Evolutionary conservation across 2,888 invertebrate genomes (phyloP).

Genomic region (Leptogaster cylindrica): DNA sequence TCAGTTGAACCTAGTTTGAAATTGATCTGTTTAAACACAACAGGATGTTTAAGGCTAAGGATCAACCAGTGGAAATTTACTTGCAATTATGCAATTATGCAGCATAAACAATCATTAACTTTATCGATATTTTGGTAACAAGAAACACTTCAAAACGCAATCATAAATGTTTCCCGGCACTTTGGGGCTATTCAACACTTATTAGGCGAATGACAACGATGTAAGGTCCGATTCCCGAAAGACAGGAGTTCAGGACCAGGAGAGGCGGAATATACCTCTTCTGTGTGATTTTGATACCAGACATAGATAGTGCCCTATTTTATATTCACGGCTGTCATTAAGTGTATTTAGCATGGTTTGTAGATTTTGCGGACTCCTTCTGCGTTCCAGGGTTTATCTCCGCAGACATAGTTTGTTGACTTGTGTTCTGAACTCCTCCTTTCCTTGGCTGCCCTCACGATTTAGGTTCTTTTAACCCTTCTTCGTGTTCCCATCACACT

Average conservation of each 20-base stretch:
- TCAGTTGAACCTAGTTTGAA: too few species aligned
- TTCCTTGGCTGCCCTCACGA: conserved; percentile 10
- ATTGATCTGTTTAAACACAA: too few species aligned
- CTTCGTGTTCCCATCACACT: not conserved
- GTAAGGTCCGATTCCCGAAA: too few species aligned
- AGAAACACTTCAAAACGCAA: too few species aligned
- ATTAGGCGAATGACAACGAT: too few species aligned
- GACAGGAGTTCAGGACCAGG: conserved; percentile 5
- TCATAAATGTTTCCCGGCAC: too few species aligned
- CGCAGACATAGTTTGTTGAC: conserved; percentile 5
- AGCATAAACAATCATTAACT: too few species aligned
- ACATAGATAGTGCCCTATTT: conserved; percentile 45
- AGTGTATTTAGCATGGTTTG: conserved; percentile 44
- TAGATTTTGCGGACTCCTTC: conserved; percentile 24
- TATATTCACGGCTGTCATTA: conserved; percentile 47
- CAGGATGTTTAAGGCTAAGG: too few species aligned
- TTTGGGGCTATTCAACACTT: too few species aligned
- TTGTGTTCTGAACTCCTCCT: conserved; percentile 1
- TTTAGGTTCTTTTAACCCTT: conserved; percentile 14
- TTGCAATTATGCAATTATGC: too few species aligned
- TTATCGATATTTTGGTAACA: too few species aligned
- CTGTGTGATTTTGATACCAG: conserved; percentile 43
- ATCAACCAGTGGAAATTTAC: too few species aligned
- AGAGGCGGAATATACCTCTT: conserved; percentile 15
- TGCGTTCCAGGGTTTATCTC: not conserved